These are phyloP conservation scores for Phocoena phocoena DNA, from an alignment of 2,113 vertebrate genomes.

Conservation along the genomic window DNA sequence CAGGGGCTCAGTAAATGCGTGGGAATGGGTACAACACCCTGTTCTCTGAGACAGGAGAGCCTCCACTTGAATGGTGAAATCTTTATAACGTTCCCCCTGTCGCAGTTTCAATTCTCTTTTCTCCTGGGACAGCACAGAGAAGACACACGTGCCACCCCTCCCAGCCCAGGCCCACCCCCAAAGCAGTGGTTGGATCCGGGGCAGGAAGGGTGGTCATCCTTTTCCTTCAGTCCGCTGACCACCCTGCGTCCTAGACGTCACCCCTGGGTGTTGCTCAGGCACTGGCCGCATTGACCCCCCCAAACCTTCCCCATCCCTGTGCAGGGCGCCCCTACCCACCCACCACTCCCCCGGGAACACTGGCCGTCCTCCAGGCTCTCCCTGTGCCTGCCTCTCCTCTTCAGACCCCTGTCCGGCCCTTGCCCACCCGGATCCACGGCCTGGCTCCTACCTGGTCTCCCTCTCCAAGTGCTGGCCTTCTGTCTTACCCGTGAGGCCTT, in stretches of 20 bases:
- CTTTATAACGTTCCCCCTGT: not conserved
- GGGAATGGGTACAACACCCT: not conserved
- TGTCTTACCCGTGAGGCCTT: not conserved
- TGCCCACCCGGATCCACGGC: not conserved
- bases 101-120: not conserved
- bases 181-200: not conserved
- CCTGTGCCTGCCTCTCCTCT: not conserved
- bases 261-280: not conserved
- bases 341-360: not conserved
- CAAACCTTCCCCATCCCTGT: not conserved
- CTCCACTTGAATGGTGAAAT: not conserved
- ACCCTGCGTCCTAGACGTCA: not conserved
- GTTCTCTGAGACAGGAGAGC: not conserved
- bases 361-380: not conserved
- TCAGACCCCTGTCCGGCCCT: rapidly evolving
- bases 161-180: not conserved
- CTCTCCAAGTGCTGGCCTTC: not conserved
- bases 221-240: not conserved
- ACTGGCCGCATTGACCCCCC: rapidly evolving
- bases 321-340: not conserved
- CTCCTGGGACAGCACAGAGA: not conserved
- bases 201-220: not conserved
- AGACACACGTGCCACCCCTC: not conserved
- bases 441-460: not conserved
- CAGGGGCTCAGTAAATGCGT: not conserved